These are phyloP conservation scores for Macrostomum cliftonense DNA, from an alignment of 2,888 invertebrate species.

Conservation along the genomic window DNA sequence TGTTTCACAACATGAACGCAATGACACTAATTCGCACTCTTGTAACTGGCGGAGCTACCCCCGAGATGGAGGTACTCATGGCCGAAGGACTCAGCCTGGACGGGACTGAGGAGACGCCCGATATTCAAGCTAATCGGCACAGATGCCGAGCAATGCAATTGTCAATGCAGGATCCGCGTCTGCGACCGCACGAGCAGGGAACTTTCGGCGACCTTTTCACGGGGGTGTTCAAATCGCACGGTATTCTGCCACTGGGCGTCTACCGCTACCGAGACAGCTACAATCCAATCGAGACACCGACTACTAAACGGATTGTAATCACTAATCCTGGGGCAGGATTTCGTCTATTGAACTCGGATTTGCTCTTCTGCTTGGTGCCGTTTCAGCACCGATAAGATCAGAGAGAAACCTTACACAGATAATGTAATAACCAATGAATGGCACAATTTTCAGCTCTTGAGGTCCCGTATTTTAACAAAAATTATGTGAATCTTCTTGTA, in stretches of 20 bases:
- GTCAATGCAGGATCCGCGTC: slow-evolving; percentile 75
- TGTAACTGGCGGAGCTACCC: slow-evolving; percentile 17
- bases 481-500: too few relatives aligned
- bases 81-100: slow-evolving; percentile 16
- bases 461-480: too few relatives aligned
- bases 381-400: too few relatives aligned
- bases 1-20: slow-evolving; percentile 16
- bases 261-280: slow-evolving; percentile 13
- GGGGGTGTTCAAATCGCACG: slow-evolving; percentile 11
- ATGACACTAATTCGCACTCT: slow-evolving; percentile 15
- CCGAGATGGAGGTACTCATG: slow-evolving; percentile 16
- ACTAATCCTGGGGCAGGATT: slow-evolving; percentile 96
- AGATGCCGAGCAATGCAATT: slow-evolving; percentile 89
- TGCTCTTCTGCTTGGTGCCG: slow-evolving; percentile 45
- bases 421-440: too few relatives aligned
- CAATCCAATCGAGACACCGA: slow-evolving; percentile 25
- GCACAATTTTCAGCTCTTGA: too few relatives aligned
- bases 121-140: slow-evolving; percentile 55
- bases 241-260: slow-evolving; percentile 15
- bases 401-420: too few relatives aligned
- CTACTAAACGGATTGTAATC: slow-evolving; percentile 65
- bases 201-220: slow-evolving; percentile 12
- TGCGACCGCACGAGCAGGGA: slow-evolving; percentile 30
- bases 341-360: slow-evolving; percentile 77
- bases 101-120: slow-evolving; percentile 5